Evolutionary conservation across 2,797 vertebrate species (phyloP), one percentile per base, ranked within the genome.

Genomic region (Picus viridis): DNA sequence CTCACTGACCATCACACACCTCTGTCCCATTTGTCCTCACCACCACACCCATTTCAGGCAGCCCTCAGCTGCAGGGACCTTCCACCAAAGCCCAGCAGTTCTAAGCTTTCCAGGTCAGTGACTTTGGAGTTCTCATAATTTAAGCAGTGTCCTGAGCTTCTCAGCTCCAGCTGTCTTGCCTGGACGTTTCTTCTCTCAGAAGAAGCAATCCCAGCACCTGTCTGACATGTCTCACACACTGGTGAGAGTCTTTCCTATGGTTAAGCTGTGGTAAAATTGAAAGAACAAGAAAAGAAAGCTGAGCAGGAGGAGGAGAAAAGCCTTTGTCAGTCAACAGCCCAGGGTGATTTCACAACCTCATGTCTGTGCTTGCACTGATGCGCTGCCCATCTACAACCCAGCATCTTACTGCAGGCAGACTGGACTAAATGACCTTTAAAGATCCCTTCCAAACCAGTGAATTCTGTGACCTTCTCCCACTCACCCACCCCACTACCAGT

Each of bases 191-290:
- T 62, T 15, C 20, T 26, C 75, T 30, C 75, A 45, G 17, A n/a
- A 29, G 45, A 1, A 80, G 36, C 14, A 16, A 20, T 49, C 16
- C 39, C 72, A 86, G 32, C 41, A 7, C 49, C 17, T 2, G 26
- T 18, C 63, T 5, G 58, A 43, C 1, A 1, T 1, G 2, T 10
- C 34, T 39, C 4, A 0, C 17, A 4, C 1, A 27, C 13, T 30
- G 49, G n/a, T 54, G 32, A 45, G 16, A 71, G 29, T 62, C 19
- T 23, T 73, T 77, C 62, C 47, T 18, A 73, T 57, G 45, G 57
- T 76, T 22, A 20, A 80, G 51, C 47, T 34, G 39, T 2, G 1
- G 16, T 41, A 20, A 62, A 88, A 67, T 5, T 29, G 56, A 54
- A 58, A 57, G 39, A 34, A 57, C 0, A 4, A 29, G 22, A 49